A percentile compares a stretch with the other conserved stretches of the same genome.
Evolutionary conservation across 2,797 vertebrate species (phyloP).

Genomic region (Diceros bicornis): DNA sequence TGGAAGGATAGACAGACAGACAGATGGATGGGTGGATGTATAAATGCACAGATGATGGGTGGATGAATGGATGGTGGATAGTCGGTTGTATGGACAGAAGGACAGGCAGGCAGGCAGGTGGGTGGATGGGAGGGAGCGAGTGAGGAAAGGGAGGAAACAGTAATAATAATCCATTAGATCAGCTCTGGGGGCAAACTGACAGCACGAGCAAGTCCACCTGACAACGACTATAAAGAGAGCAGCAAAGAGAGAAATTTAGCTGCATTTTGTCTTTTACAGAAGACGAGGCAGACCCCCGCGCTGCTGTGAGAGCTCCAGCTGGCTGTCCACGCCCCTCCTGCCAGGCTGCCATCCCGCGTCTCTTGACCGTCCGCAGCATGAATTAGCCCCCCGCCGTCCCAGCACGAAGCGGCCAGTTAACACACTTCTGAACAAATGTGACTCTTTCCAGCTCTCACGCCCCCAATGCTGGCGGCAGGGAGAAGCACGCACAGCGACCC

Average conservation of each 20-base stretch:
- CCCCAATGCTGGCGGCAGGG: accelerated
- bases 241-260: background rate
- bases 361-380: accelerated
- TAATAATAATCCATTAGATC: background rate
- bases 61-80: accelerated
- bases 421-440: background rate
- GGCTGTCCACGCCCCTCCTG: accelerated
- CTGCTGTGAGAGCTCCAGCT: accelerated
- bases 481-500: background rate
- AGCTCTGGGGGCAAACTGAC: background rate
- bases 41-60: too few species aligned
- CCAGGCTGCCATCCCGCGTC: background rate
- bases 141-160: accelerated
- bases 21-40: background rate
- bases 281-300: background rate
- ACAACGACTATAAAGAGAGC: accelerated
- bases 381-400: background rate
- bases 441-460: background rate
- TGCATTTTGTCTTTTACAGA: too few species aligned
- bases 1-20: background rate
- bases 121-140: background rate
- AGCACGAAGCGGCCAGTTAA: accelerated
- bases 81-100: background rate
- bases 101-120: background rate
- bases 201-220: background rate